Evolutionary conservation across 2,797 vertebrate genomes (phyloP), one percentile per base, ranked within the genome.

Genomic region (Sphaeramia orbicularis): DNA sequence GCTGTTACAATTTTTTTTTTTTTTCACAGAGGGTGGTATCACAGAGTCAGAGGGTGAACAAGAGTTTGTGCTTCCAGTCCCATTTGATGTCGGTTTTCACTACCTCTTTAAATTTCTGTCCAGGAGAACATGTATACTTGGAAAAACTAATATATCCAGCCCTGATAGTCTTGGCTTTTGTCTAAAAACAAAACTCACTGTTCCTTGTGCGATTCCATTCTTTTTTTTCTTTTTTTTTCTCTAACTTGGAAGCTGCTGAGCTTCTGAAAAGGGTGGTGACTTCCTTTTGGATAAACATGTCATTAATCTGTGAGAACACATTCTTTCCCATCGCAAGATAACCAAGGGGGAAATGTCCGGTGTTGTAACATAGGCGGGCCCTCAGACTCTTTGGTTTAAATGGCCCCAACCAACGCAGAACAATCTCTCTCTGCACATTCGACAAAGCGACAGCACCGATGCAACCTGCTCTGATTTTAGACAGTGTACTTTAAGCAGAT

Each of bases 241-340:
- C 89, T 90, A 93, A 92, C 94, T 94, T 83, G 93, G 95, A 96
- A 95, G 94, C 93, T 94, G 92, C 84, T 65, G 90, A 93, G 95
- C 94, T 96, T 94, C 94, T 93, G 93, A 95, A 95, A 95, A 95
- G 97, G 97, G 97, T 93, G 97, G 96, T 32, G 91, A 96, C 95
- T 99, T 99, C 97, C 97, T 98, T 95, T 97, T 37, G 95, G 96
- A 95, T 96, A 98, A 98, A 97, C 95, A 97, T 95, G 95, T 95
- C 95, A 96, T 96, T 97, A 97, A 96, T 96, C 95, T 96, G 94
- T 94, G 95, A 93, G 94, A 96, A 94, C 83, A 83, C 95, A 97
- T 97, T 97, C 95, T 96, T 97, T 96, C 95, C 94, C 95, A 96
- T 95, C 87, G 85, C 93, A 94, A 97, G 96, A 98, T 99, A 98